These are phyloP conservation scores for Alloplasta piceator DNA, from an alignment of 2,888 invertebrate species.

Conservation along the genomic window DNA sequence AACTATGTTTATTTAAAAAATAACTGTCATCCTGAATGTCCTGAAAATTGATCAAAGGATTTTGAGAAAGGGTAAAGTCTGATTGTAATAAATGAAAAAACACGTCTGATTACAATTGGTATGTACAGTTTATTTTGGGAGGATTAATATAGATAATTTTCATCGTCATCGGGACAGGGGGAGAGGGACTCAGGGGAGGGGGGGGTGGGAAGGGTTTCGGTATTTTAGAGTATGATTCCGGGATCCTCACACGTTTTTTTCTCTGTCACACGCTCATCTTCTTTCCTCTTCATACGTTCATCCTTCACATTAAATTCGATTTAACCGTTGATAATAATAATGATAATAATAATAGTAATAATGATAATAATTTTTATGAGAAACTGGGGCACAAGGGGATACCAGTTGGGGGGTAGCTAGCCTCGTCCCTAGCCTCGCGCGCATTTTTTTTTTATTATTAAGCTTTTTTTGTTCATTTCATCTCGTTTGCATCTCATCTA, in stretches of 20 bases:
- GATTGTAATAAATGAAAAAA: conserved; percentile 24
- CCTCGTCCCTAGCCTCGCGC: conserved; percentile 83
- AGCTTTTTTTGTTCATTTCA: conserved; percentile 30
- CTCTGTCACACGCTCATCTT: conserved; percentile 46
- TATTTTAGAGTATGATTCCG: conserved; percentile 69
- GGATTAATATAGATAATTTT: conserved; percentile 80
- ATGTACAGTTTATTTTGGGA: conserved; percentile 82
- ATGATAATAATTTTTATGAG: conserved; percentile 44
- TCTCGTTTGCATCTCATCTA: conserved; percentile 51
- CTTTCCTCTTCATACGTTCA: conserved; percentile 28
- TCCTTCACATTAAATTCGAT: conserved; percentile 50
- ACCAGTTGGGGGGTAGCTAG: conserved; percentile 78
- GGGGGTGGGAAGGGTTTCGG: conserved; percentile 72
- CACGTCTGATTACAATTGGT: conserved; percentile 72
- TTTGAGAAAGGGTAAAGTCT: not conserved
- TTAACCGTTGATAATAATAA: conserved; percentile 42
- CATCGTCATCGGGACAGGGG: conserved; percentile 78
- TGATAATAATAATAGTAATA: conserved; percentile 21
- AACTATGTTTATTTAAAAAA: not conserved
- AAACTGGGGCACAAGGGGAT: conserved; percentile 45
- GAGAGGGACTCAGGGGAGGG: conserved; percentile 70
- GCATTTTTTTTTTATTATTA: conserved; percentile 59
- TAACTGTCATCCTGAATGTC: not conserved
- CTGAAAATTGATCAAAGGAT: not conserved
- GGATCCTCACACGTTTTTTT: conserved; percentile 53